Conservation (phyloP, 2,888 invertebrate species). For the Pachliopta kotzebuea region DNA sequence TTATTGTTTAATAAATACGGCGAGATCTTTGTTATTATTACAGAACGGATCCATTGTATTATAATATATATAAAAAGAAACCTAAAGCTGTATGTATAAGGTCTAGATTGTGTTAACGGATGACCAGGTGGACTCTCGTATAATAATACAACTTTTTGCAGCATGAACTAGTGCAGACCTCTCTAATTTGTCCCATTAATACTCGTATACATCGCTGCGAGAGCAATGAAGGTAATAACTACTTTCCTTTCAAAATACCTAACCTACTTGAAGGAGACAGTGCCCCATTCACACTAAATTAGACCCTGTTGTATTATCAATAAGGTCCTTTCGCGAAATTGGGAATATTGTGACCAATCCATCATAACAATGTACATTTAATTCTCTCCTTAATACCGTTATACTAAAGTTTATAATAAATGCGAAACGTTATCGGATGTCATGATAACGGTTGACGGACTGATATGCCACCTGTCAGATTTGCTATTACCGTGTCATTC, state of each 20-base stretch:
- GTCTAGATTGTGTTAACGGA: not conserved
- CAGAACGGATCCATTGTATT: not conserved
- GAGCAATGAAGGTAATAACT: constrained; percentile 39
- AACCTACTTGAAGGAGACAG: constrained; percentile 35
- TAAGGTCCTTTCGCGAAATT: constrained; percentile 6
- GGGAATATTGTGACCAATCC: constrained; percentile 10
- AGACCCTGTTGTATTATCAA: constrained; percentile 13
- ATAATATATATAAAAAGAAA: not conserved
- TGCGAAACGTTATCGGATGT: constrained; percentile 41
- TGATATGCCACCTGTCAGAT: constrained; percentile 37
- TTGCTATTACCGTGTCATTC: constrained; percentile 44
- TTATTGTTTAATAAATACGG: constrained; percentile 6
- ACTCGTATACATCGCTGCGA: constrained; percentile 9
- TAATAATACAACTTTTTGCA: constrained; percentile 21
- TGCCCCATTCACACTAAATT: constrained; percentile 26
- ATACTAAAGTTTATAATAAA: constrained; percentile 34
- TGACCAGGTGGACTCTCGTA: constrained; percentile 7
- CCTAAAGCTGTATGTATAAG: not conserved
- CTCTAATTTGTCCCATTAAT: constrained; percentile 36
- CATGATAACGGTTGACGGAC: constrained; percentile 51
- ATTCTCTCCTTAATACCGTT: constrained; percentile 33
- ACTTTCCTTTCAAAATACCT: constrained; percentile 39
- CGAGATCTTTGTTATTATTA: constrained; percentile 11
- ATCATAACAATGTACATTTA: constrained; percentile 5
- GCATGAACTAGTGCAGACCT: constrained; percentile 27